These are phyloP conservation scores for Rhopalosiphum padi DNA, from an alignment of 1,140 invertebrate genomes.

Conservation along the genomic window DNA sequence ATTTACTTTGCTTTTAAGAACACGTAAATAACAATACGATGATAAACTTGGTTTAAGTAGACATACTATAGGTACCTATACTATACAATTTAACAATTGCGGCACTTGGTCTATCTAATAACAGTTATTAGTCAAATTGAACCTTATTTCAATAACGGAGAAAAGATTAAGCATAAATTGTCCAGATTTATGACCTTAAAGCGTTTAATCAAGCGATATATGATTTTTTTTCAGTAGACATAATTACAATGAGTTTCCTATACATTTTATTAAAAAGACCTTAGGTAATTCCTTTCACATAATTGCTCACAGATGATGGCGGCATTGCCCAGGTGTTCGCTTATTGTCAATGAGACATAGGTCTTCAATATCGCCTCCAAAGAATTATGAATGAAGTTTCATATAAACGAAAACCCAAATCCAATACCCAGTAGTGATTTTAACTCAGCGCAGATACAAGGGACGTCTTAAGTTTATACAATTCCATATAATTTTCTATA, in stretches of 20 bases:
- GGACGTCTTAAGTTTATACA: neutral
- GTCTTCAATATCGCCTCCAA: neutral
- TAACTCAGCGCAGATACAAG: neutral
- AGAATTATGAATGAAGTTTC: neutral
- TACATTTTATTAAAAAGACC: conserved; percentile 23
- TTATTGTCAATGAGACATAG: neutral
- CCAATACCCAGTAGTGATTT: neutral
- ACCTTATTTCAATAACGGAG: neutral
- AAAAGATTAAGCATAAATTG: neutral
- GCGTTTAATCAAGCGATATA: conserved; percentile 46
- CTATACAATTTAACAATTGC: neutral
- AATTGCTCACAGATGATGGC: neutral
- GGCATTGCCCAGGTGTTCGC: conserved; percentile 29
- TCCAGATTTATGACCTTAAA: neutral
- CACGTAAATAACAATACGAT: neutral
- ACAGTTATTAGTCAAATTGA: neutral
- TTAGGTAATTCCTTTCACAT: neutral
- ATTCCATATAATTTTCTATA: neutral
- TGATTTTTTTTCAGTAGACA: conserved; percentile 20
- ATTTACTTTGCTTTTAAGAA: neutral
- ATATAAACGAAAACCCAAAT: neutral
- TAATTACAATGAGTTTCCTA: neutral
- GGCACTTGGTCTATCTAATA: neutral
- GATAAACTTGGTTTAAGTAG: neutral
- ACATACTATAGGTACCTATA: neutral